Base-by-base conservation (phyloP, 2,888 invertebrate species). In the Beris chalybata region DNA sequence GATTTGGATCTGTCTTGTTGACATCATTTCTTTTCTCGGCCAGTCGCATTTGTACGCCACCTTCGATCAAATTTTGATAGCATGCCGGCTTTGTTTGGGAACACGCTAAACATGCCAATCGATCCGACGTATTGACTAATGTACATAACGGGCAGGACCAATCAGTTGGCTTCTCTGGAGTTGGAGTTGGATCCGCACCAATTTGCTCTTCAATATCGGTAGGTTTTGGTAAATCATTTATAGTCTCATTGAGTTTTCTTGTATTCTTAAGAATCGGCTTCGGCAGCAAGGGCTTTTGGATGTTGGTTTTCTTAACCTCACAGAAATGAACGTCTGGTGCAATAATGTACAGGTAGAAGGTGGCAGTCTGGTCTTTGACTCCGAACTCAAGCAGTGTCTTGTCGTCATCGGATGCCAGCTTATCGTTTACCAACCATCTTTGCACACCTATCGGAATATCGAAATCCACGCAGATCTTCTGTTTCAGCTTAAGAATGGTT, bases 341-440 rank as follows among this genome's bases (percentile, higher is more conserved):
- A 76, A 71, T 53, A 66, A 92, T 83, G 77, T 91, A 92, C 59
- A 93, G 80, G 79, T 91, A 92, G 72, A 92, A 85, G 3, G 89
- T 87, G 54, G 88, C 87, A 45, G 86, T 86, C 64, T 86, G 82
- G 12, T 85, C 82, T 1, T 83, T 83, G n/a, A 92, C 87, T 56
- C 89, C 87, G 69, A 89, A 85, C 31, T 87, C 84, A 38, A 83
- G 81, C 12, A 94, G 80, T 0, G 85, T 85, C 50, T 85, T 83
- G 13, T 79, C 79, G 72, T 92, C 91, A 73, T 90, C 85, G 4
- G 85, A 84, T 47, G 89, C 90, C 47, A 93, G 82, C 73, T 87
- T 85, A 76, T 89, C 89, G 15, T 92, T 93, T 52, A 95, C 83
- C 71, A 94, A 91, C 93, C 93, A 93, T 69, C 89, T 85, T 78